These are phyloP conservation scores for Mycteria americana DNA, from an alignment of 2,797 vertebrate genomes.

Conservation along the genomic window DNA sequence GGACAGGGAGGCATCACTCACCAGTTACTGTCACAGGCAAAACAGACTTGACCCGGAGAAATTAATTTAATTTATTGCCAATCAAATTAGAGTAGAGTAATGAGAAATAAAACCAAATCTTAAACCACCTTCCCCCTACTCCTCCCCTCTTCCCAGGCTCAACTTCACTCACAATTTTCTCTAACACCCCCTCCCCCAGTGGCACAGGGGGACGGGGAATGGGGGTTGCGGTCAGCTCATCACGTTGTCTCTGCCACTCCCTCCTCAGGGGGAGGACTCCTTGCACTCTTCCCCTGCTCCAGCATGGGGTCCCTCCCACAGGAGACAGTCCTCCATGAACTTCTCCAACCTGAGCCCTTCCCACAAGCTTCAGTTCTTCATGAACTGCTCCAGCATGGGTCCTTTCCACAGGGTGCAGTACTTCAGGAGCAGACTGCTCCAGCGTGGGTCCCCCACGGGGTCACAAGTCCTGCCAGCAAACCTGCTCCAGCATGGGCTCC, in stretches of 20 bases:
- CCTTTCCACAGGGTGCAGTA: not conserved
- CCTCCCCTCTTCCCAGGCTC: not conserved
- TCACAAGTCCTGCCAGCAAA: not conserved
- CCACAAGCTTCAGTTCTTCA: not conserved
- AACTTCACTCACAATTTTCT: not conserved
- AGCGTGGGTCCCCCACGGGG: not conserved
- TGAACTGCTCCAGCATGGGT: not conserved
- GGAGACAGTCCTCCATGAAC: not conserved
- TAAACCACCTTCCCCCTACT: not conserved
- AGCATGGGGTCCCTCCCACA: accelerated
- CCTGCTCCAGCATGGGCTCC: not conserved
- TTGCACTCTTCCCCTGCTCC: not conserved
- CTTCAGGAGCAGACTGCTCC: not conserved
- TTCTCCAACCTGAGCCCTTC: not conserved
- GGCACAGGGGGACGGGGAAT: accelerated
- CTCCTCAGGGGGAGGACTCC: not conserved
- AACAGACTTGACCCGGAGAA: not conserved
- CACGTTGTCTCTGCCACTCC: not conserved
- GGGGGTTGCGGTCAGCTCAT: not conserved
- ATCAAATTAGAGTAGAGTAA: not conserved
- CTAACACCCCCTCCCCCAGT: not conserved
- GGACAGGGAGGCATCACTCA: not conserved
- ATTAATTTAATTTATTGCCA: not conserved
- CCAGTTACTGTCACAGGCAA: not conserved
- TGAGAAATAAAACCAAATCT: not conserved